Evolutionary conservation across 2,113 vertebrate genomes (phyloP).

Genomic region (Ia io): DNA sequence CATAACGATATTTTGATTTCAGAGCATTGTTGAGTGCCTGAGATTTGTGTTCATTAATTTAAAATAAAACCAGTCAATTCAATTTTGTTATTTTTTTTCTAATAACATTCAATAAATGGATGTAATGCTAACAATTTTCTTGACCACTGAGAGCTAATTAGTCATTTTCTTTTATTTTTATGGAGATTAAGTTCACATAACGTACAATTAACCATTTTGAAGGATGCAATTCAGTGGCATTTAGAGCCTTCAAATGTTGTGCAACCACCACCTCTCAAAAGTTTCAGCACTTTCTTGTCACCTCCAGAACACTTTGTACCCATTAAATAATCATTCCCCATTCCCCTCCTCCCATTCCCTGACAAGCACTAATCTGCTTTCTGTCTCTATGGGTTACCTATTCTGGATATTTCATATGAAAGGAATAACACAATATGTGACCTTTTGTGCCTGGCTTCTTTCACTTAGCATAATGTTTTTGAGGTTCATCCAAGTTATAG

Average conservation of each 20-base stretch:
- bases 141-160: neutral
- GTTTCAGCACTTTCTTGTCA: neutral
- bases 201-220: neutral
- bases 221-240: neutral
- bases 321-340: neutral
- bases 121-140: neutral
- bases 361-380: neutral
- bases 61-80: neutral
- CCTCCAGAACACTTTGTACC: neutral
- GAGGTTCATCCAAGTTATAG: neutral
- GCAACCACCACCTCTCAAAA: neutral
- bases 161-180: neutral
- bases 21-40: neutral
- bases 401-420: neutral
- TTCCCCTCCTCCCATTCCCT: too few relatives aligned
- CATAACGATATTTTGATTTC: neutral
- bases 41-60: neutral
- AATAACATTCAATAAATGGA: neutral
- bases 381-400: neutral
- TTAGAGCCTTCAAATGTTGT: neutral
- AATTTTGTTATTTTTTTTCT: neutral
- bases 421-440: neutral
- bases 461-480: neutral
- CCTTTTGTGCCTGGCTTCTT: neutral
- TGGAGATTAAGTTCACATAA: neutral